phyloP scores from a whole-genome alignment of 2,113 vertebrate species.

The Upupa epops region DNA sequence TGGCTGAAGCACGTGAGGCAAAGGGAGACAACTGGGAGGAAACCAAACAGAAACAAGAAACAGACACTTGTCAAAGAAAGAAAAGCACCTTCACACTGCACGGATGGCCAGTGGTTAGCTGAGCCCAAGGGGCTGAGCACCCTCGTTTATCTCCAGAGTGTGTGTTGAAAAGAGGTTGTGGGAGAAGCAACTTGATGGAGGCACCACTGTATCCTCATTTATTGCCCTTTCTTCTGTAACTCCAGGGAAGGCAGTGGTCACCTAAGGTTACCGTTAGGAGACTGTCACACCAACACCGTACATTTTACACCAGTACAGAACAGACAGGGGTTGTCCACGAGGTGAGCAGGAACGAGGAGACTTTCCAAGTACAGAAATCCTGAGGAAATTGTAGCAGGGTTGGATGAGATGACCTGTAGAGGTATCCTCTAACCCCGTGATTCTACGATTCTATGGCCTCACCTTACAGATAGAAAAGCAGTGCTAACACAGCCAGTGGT shows the following conservation, averaged over 20 bases:
- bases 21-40: background rate
- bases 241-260: background rate
- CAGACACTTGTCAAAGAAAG: background rate
- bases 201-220: background rate
- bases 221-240: background rate
- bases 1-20: background rate
- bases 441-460: background rate
- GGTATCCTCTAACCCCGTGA: no score
- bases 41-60: background rate
- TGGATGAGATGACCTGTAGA: no score
- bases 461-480: background rate
- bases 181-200: background rate
- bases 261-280: background rate
- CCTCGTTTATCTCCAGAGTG: background rate
- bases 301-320: background rate
- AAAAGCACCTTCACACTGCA: fast-evolving
- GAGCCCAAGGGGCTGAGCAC: background rate
- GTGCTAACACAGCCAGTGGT: background rate
- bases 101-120: background rate
- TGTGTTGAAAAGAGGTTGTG: background rate
- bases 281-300: fast-evolving
- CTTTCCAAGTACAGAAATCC: background rate
- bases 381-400: background rate
- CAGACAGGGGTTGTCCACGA: background rate
- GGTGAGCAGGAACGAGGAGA: fast-evolving